Base-by-base conservation (phyloP, 2,888 invertebrate genomes). In the Heliconius sara region DNA sequence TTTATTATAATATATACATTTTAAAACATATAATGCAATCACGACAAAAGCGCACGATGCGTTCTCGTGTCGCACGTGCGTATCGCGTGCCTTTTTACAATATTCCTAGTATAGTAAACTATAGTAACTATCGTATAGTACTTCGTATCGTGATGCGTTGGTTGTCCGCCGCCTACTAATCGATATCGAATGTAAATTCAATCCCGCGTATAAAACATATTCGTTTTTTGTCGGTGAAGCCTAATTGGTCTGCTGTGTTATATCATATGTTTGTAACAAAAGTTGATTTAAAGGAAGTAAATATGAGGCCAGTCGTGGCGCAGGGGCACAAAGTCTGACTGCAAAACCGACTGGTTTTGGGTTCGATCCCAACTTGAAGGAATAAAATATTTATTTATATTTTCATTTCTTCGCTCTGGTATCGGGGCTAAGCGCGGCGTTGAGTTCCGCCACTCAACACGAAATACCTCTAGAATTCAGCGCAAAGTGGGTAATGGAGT, bases 21-120 rank as follows among this genome's bases (percentile, higher is more conserved):
- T 65, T 65, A 65, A 65, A 6, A 65, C 39, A 39, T 70, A 68
- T 76, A 77, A 65, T 52, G 71, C 57, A 71, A 79, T 76, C 93
- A 92, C 92, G 93, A 92, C 86, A 66, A 88, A 84, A 88, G 85
- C 87, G 87, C 92, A 91, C 89, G 91, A 87, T 83, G 88, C 88
- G 89, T 87, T 81, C 86, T 89, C 92, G 91, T 91, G 88, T 87
- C 87, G 89, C 82, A 80, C 83, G 86, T 80, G 84, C 85, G 83
- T 88, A 91, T 90, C 91, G 90, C 91, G 91, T 91, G 92, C 91
- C 88, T 88, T 88, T 85, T 86, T 86, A 52, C 84, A 25, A 68
- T 68, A 43, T 68, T 39, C 39, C 39, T 43, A 25, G 68, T 68
- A 68, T 68, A 68, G 68, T 65, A 19, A 27, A 65, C 65, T 65